Evolutionary conservation across 1,140 invertebrate genomes (phyloP).

Genomic region (Scaptomyza graminum): DNA sequence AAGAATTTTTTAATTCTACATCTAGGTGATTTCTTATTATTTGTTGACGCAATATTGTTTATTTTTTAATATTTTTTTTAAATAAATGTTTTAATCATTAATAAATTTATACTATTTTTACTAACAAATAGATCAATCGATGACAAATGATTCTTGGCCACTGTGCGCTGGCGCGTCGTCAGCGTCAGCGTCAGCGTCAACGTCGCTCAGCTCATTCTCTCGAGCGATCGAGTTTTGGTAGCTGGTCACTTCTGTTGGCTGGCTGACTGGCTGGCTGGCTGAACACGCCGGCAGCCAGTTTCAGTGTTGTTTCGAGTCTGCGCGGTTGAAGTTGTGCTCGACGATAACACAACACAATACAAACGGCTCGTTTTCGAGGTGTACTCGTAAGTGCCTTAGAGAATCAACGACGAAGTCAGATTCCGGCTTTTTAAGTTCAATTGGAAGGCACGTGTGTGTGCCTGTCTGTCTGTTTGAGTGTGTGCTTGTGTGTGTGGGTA

Average conservation of each 20-base stretch:
- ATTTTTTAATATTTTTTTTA: too few species aligned
- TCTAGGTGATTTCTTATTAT: too few species aligned
- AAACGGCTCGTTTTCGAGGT: conserved; percentile 59
- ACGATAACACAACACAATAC: conserved; percentile 18
- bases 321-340: conserved; percentile 61
- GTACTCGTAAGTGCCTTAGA: conserved; percentile 61
- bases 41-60: too few species aligned
- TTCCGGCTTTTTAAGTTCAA: conserved; percentile 79
- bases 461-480: conserved; percentile 32
- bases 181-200: background rate
- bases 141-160: conserved; percentile 25
- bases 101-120: background rate
- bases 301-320: conserved; percentile 69
- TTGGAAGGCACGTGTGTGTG: conserved; percentile 69
- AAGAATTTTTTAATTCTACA: too few species aligned
- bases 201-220: conserved; percentile 58
- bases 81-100: background rate
- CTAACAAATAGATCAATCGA: background rate
- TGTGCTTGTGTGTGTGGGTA: conserved; percentile 6
- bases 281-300: conserved; percentile 45
- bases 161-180: conserved; percentile 39
- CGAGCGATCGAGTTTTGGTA: conserved; percentile 75
- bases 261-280: conserved; percentile 13
- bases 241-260: conserved; percentile 9
- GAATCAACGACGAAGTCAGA: conserved; percentile 45